Conservation (phyloP, 2,888 invertebrate species). For the Drosophila differens region DNA sequence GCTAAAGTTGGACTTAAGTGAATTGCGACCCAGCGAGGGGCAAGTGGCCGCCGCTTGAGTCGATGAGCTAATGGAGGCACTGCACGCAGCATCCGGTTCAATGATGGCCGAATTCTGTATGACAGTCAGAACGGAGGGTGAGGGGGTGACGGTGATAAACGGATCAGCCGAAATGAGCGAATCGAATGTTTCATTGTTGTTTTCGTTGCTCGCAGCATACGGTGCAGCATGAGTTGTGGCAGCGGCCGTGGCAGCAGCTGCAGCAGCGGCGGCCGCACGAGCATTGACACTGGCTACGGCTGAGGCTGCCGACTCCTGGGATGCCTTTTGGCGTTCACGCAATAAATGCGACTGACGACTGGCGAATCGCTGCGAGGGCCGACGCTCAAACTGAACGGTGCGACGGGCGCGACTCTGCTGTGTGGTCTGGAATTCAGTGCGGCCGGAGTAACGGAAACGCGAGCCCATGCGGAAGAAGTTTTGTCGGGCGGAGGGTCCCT, state of each 20-base stretch:
- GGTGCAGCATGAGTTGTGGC: constrained; percentile 49
- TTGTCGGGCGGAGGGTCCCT: constrained; percentile 94
- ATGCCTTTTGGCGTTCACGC: constrained; percentile 89
- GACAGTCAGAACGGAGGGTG: constrained; percentile 84
- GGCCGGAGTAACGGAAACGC: constrained; percentile 95
- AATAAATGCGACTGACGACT: constrained; percentile 95
- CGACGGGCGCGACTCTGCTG: constrained; percentile 95
- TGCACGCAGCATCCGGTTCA: constrained; percentile 78
- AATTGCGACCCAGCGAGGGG: constrained; percentile 84
- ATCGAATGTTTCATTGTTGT: constrained; percentile 72
- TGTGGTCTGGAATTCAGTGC: constrained; percentile 99
- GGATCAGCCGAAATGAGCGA: constrained; percentile 75
- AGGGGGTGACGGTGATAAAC: constrained; percentile 80
- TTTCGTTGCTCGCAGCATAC: constrained; percentile 47
- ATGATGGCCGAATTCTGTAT: constrained; percentile 83
- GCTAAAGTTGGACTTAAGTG: constrained; percentile 85
- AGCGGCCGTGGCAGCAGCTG: constrained; percentile 61
- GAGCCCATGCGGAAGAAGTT: constrained; percentile 99
- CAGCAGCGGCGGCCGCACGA: constrained; percentile 78
- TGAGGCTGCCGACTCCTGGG: constrained; percentile 81
- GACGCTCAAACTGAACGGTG: constrained; percentile 97
- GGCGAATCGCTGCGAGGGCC: constrained; percentile 98
- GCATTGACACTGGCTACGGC: constrained; percentile 81
- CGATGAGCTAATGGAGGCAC: constrained; percentile 81
- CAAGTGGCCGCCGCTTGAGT: constrained; percentile 79